A percentile compares a stretch with the other conserved stretches of the same genome.
These are phyloP conservation scores for Chaetoderma sp. DNA, from an alignment of 2,888 invertebrate genomes.

Conservation along the genomic window DNA sequence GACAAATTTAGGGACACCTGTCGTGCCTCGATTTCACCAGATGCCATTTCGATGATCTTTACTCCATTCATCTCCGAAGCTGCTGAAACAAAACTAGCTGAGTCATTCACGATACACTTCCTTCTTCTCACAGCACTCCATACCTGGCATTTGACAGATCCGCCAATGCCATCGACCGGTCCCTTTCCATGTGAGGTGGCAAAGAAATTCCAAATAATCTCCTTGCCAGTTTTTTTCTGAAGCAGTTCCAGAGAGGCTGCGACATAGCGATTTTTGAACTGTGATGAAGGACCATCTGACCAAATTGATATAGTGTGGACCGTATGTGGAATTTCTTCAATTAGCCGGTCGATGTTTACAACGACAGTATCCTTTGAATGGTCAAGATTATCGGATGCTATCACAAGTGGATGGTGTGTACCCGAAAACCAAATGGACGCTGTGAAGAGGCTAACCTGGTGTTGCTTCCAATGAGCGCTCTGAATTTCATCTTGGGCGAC, in stretches of 20 bases:
- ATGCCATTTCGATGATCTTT: no score
- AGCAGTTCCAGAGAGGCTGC: background rate
- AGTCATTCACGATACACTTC: background rate
- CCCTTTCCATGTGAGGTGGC: constrained; percentile 24
- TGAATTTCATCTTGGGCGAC: constrained; percentile 23
- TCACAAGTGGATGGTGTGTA: background rate
- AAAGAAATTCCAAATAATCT: constrained; percentile 18
- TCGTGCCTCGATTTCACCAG: no score
- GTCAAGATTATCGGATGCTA: constrained; percentile 5
- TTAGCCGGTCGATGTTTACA: background rate
- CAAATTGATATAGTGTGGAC: constrained; percentile 12
- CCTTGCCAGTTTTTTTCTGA: background rate
- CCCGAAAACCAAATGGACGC: constrained; percentile 1
- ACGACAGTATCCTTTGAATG: constrained; percentile 16
- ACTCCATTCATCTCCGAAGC: no score
- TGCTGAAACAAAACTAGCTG: background rate
- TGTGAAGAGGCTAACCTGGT: constrained; percentile 15
- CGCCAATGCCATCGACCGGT: constrained; percentile 19
- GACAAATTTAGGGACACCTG: no score
- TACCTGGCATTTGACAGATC: constrained; percentile 3
- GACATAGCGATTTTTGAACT: constrained; percentile 19
- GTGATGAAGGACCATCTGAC: constrained; percentile 19
- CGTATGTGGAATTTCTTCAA: background rate
- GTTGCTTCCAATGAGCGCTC: constrained; percentile 22
- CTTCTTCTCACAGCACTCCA: background rate